A percentile compares a stretch with the other conserved stretches of the same genome.
Conservation (phyloP, 2,888 invertebrate genomes). For the Hydroisotoma schaefferi region DNA sequence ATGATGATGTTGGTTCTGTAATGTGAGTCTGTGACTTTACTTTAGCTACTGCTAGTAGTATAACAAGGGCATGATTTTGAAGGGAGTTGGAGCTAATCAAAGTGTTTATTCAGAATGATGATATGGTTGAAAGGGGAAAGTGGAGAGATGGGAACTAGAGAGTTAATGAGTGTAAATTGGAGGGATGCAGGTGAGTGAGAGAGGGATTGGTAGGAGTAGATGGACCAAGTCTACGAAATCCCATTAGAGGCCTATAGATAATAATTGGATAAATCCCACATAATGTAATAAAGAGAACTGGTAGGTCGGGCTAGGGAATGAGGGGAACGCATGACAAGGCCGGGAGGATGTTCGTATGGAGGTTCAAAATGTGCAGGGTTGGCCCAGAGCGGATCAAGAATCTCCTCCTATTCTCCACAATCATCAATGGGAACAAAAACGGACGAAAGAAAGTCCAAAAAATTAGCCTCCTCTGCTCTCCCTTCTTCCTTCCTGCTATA, state of each 20-base stretch:
- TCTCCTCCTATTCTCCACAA: constrained; percentile 49
- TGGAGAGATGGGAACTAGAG: constrained; percentile 16
- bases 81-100: neutral
- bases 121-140: constrained; percentile 13
- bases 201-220: constrained; percentile 30
- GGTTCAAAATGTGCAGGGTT: constrained; percentile 47
- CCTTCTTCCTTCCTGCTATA: constrained; percentile 1
- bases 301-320: constrained; percentile 11
- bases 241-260: constrained; percentile 45
- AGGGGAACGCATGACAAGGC: constrained; percentile 46
- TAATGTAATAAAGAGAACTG: constrained; percentile 29
- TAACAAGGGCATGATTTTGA: neutral
- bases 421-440: constrained; percentile 49
- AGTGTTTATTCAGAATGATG: constrained; percentile 8
- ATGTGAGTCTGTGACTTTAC: neutral
- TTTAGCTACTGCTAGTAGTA: too few relatives aligned
- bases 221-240: constrained; percentile 30
- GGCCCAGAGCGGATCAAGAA: constrained; percentile 48
- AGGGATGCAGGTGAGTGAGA: constrained; percentile 30
- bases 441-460: constrained; percentile 43
- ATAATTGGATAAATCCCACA: constrained; percentile 46
- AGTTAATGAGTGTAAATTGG: constrained; percentile 21
- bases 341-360: constrained; percentile 44
- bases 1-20: neutral
- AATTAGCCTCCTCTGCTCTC: constrained; percentile 41